Percentiles rank a stretch among this genome's conserved stretches.
These are phyloP conservation scores for Trichonephila inaurata DNA, from an alignment of 1,140 invertebrate genomes.

Conservation along the genomic window DNA sequence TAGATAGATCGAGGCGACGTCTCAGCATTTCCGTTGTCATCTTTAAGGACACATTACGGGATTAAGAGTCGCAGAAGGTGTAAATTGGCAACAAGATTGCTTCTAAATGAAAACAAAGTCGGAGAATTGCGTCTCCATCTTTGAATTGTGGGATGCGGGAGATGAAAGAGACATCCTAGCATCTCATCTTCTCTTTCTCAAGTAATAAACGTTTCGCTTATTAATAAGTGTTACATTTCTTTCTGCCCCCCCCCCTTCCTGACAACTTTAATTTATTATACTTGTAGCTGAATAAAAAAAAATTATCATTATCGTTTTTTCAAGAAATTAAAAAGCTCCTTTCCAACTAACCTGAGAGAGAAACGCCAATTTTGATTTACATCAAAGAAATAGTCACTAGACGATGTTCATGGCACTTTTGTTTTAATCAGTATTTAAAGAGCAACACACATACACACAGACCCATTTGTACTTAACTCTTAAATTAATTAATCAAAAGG, in stretches of 20 bases:
- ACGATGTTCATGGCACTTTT: not conserved
- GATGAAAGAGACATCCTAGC: not conserved
- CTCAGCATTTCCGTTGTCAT: not conserved
- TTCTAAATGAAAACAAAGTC: not conserved
- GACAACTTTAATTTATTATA: conserved; percentile 23
- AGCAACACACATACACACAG: not conserved
- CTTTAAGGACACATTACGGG: conserved; percentile 16
- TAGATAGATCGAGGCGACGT: not conserved
- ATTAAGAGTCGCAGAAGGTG: conserved; percentile 1
- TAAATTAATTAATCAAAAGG: conserved; percentile 9
- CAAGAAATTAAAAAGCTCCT: not conserved
- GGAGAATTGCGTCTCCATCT: conserved; percentile 16
- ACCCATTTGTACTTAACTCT: not conserved
- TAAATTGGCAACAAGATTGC: conserved; percentile 25
- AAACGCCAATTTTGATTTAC: conserved; percentile 1
- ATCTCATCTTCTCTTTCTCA: not conserved
- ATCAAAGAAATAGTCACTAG: not conserved
- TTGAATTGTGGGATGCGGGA: not conserved
- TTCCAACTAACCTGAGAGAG: not conserved
- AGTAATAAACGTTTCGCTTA: not conserved
- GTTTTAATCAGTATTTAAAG: not conserved
- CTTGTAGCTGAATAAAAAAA: not conserved
- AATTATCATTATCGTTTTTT: not conserved
- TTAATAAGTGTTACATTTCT: not conserved
- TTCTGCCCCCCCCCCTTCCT: not conserved